A percentile compares a stretch with the other conserved stretches of the same genome.
Evolutionary conservation across 2,888 invertebrate genomes (phyloP).

Genomic region (Limnephilus marmoratus): DNA sequence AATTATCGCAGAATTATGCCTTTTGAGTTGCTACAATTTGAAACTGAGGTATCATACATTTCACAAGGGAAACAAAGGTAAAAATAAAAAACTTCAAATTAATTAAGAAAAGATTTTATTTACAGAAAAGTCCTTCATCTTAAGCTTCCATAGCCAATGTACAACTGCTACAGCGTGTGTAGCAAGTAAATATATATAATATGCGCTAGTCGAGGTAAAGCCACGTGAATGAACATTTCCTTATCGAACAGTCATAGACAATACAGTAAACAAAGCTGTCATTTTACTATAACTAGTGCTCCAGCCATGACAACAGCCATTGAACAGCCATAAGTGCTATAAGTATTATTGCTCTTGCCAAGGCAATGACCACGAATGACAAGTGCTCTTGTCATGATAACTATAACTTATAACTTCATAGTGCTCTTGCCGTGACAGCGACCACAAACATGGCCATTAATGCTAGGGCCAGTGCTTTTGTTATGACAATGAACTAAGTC

Average conservation of each 20-base stretch:
- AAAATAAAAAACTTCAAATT: neutral
- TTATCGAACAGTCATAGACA: neutral
- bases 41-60: neutral
- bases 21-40: too few species aligned
- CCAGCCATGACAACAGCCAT: too few species aligned
- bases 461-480: too few species aligned
- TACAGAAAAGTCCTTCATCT: constrained; percentile 61
- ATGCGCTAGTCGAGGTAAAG: neutral
- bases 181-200: neutral
- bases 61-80: neutral
- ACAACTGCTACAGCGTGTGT: constrained; percentile 22
- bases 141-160: constrained; percentile 39
- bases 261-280: neutral
- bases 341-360: too few species aligned
- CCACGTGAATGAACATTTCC: neutral
- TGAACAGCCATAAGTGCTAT: too few species aligned
- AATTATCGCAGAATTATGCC: too few species aligned
- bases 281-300: neutral
- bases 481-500: too few species aligned
- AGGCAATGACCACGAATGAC: too few species aligned
- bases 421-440: neutral
- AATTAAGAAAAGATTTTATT: constrained; percentile 61
- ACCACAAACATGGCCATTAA: too few species aligned
- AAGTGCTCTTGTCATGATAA: too few species aligned
- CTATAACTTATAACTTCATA: neutral